Evolutionary conservation across 2,888 invertebrate species (phyloP), one percentile per base, ranked within the genome.

Genomic region (Pemphredon lugubris): DNA sequence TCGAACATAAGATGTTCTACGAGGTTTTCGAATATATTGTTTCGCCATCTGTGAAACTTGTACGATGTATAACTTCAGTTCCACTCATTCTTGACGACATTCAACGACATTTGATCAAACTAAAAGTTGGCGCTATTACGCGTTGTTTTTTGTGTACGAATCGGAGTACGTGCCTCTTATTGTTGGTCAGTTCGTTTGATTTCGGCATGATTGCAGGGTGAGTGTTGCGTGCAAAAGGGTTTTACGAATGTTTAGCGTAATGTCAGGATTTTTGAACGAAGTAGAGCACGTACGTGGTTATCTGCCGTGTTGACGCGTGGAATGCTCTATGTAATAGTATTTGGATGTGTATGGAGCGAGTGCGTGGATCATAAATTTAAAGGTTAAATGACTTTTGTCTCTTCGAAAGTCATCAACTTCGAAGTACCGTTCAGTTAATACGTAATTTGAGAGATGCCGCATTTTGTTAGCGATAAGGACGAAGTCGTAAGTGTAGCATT

Each of bases 371-470:
- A 54, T 9, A 73, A 67, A 54, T 51, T 59, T 40, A 6, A 58
- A 67, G 72, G 61, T 72, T 67, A 59, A 44, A 37, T 44, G 32
- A 2, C 3, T 30, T 6, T 51, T 55, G 13, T 37, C 54, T 6
- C 32, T 18, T 37, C 6, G 11, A 66, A 66, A 73, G 53, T 53
- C 50, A 40, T 44, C 58, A n/a, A 23, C 45, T 14, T 58, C 30
- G n/a, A 53, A 11, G 57, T 18, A 51, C 16, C 53, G 47, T 37
- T 50, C 21, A 37, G n/a, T 1, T 21, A 2, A 16, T 42, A 44
- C 5, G n/a, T 20, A 3, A 48, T 30, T 58, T 2, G 5, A 64
- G 76, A 51, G 13, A 83, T 83, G 82, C 73, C 81, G n/a, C 75
- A 73, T 32, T 83, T 74, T n/a, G 58, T 79, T 9, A 70, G 48